These are phyloP conservation scores for Baryphthengus martii DNA, from an alignment of 2,113 vertebrate genomes.

Conservation along the genomic window DNA sequence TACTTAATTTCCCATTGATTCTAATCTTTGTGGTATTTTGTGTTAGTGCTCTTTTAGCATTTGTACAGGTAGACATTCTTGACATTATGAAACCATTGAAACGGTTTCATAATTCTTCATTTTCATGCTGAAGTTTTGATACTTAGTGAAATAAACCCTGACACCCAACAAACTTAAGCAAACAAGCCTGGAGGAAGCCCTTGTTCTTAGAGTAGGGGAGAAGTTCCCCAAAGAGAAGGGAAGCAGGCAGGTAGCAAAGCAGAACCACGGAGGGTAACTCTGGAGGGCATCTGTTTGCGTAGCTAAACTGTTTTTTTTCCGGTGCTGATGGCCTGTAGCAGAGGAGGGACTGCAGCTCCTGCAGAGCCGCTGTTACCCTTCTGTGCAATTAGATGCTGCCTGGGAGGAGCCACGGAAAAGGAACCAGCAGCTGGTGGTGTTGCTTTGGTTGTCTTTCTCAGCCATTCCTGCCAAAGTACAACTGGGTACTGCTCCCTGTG, in stretches of 20 bases:
- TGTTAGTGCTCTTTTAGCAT: background rate
- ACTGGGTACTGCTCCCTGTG: background rate
- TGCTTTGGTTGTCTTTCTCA: background rate
- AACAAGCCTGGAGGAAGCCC: background rate
- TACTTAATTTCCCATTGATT: background rate
- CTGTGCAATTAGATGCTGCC: accelerated
- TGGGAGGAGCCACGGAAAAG: background rate
- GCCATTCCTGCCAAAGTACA: background rate
- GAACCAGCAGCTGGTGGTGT: too few relatives aligned
- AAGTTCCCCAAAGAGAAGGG: background rate
- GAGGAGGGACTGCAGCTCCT: background rate
- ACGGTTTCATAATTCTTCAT: background rate
- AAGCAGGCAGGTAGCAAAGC: background rate
- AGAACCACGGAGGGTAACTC: background rate
- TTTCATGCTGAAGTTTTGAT: background rate
- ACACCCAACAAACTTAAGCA: background rate
- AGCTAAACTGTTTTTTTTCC: background rate
- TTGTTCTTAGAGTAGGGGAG: background rate
- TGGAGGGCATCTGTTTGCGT: background rate
- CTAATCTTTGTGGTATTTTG: background rate
- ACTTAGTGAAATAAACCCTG: background rate
- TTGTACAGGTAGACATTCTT: background rate
- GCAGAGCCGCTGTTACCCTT: background rate
- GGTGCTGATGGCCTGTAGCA: background rate
- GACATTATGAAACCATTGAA: background rate